A percentile compares a stretch with the other conserved stretches of the same genome.
These are phyloP conservation scores for Recurvirostra avosetta DNA, from an alignment of 2,113 vertebrate species.

Conservation along the genomic window DNA sequence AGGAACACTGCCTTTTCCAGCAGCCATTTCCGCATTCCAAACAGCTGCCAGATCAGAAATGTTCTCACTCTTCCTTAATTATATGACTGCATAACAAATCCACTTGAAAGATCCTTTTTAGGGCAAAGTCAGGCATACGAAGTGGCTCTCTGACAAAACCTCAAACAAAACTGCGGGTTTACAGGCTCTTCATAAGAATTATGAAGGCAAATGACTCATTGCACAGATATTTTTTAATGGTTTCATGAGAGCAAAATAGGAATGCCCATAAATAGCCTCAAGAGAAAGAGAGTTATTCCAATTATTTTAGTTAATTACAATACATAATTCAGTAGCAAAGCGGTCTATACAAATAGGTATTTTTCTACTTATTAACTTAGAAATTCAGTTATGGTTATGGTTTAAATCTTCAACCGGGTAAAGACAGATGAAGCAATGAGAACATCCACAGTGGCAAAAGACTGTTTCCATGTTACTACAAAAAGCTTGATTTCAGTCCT, in stretches of 20 bases:
- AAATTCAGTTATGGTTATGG: not conserved
- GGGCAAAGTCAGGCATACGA: not conserved
- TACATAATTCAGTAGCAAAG: not conserved
- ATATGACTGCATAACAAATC: not conserved
- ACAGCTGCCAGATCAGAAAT: not conserved
- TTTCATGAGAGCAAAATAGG: not conserved
- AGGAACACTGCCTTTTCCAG: not conserved
- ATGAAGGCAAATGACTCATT: constrained; percentile 6
- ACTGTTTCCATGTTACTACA: not conserved
- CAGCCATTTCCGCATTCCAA: not conserved
- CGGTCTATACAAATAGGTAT: not conserved
- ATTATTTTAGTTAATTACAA: not conserved
- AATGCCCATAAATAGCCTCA: not conserved
- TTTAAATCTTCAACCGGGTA: not conserved
- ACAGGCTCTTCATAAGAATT: not conserved
- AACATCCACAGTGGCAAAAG: not conserved
- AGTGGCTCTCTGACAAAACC: not conserved
- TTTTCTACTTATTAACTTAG: not conserved
- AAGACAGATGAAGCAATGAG: not conserved
- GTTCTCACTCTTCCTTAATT: constrained; percentile 15
- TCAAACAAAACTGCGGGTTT: not conserved
- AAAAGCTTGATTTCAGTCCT: not conserved
- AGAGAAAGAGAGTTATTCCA: not conserved
- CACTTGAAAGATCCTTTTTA: constrained; percentile 26
- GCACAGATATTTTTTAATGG: not conserved